These are phyloP conservation scores for Volucella inanis DNA, from an alignment of 2,888 invertebrate genomes.

Conservation along the genomic window DNA sequence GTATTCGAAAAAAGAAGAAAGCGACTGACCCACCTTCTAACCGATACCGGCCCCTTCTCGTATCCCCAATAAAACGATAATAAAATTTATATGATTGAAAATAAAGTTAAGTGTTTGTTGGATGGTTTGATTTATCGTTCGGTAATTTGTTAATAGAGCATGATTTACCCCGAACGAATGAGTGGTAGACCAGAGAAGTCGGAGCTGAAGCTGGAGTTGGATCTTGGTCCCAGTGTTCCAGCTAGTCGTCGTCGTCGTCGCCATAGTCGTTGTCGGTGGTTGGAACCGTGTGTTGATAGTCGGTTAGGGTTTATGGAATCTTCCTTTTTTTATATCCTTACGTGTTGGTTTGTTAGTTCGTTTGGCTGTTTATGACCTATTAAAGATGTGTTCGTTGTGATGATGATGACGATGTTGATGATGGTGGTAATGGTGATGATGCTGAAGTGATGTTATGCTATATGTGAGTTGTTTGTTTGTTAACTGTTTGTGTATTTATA, in stretches of 20 bases:
- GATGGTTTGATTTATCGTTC: slow-evolving; percentile 78
- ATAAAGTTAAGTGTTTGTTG: slow-evolving; percentile 78
- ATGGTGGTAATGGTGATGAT: slow-evolving; percentile 40
- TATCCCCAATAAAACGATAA: slow-evolving; percentile 78
- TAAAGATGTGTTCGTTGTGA: slow-evolving; percentile 69
- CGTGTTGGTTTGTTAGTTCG: slow-evolving; percentile 69
- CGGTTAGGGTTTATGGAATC: slow-evolving; percentile 69
- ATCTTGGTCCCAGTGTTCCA: background rate
- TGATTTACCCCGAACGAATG: slow-evolving; percentile 77
- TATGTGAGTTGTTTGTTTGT: slow-evolving; percentile 67
- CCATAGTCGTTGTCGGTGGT: too few relatives aligned
- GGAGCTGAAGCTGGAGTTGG: background rate
- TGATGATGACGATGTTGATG: slow-evolving; percentile 53
- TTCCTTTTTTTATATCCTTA: slow-evolving; percentile 72
- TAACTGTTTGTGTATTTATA: slow-evolving; percentile 71
- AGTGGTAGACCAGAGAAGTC: slow-evolving; percentile 23
- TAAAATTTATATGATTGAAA: slow-evolving; percentile 79
- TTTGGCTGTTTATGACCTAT: slow-evolving; percentile 71
- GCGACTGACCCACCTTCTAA: slow-evolving; percentile 4
- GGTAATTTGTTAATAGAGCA: slow-evolving; percentile 78
- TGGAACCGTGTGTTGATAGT: slow-evolving; percentile 17
- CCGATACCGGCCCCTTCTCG: slow-evolving; percentile 18
- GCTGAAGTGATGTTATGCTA: slow-evolving; percentile 48
- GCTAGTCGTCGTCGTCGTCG: slow-evolving; percentile 4
- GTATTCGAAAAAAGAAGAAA: slow-evolving; percentile 14